Evolutionary conservation across 2,113 vertebrate species (phyloP).

Genomic region (Dasyornis broadbenti): DNA sequence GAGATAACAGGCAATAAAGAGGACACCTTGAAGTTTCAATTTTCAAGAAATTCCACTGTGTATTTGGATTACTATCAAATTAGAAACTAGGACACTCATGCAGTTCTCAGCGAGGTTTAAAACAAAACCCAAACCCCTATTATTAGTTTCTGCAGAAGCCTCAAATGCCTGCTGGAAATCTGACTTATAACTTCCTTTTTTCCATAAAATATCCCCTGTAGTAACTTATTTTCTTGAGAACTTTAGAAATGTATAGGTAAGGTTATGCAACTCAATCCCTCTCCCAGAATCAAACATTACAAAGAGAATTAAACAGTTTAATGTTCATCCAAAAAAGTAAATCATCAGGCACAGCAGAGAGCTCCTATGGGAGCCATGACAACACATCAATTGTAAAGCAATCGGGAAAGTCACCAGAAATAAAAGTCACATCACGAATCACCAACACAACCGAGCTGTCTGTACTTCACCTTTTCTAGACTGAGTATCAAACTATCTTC

Average conservation of each 20-base stretch:
- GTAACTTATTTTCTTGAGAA: slow-evolving; percentile 19
- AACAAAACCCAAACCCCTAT: slow-evolving; percentile 17
- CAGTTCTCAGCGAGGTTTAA: slow-evolving; percentile 31
- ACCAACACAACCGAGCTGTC: not conserved
- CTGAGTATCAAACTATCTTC: not conserved
- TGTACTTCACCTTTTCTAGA: not conserved
- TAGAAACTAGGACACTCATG: slow-evolving; percentile 44
- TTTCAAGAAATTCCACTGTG: slow-evolving; percentile 50
- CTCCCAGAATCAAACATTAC: not conserved
- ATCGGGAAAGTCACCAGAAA: not conserved
- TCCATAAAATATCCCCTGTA: not conserved
- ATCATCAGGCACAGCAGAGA: slow-evolving; percentile 10
- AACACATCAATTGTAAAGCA: slow-evolving; percentile 25
- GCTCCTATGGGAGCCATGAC: slow-evolving; percentile 1
- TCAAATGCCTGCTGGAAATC: slow-evolving; percentile 28
- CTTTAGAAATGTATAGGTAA: not conserved
- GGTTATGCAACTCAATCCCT: not conserved
- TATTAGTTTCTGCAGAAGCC: slow-evolving; percentile 31
- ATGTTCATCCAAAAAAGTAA: not conserved
- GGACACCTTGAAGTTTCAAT: slow-evolving; percentile 55
- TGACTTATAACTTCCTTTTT: not conserved
- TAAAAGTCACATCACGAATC: not conserved
- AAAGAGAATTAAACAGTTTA: slow-evolving; percentile 26
- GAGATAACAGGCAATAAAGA: slow-evolving; percentile 43
- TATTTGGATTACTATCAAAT: slow-evolving; percentile 53